Evolutionary conservation across 1,140 invertebrate genomes (phyloP), one percentile per base, ranked within the genome.

Genomic region (Halictus rubicundus): DNA sequence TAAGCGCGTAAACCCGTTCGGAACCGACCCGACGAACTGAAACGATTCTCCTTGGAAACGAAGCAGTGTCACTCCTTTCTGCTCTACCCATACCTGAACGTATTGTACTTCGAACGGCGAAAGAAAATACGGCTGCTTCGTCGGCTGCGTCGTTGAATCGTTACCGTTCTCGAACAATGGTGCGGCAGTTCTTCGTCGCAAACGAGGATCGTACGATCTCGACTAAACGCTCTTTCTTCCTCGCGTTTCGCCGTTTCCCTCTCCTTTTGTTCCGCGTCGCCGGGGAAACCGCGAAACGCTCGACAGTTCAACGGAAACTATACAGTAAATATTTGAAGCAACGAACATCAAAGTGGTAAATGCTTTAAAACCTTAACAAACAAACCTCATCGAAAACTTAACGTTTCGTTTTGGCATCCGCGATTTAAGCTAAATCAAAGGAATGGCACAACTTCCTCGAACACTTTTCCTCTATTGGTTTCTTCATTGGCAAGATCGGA

Each of bases 1-100:
- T 54, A 68, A 84, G 78, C 78, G 60, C 83, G 83, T 85, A 85
- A 85, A 84, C 83, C 83, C 83, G 83, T 85, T 82, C 78, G 54
- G 69, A 74, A 72, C 80, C 60, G 63, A 74, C 61, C 49, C 25
- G 16, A 65, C 9, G 27, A 70, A 27, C n/a, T 68, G 46, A 42
- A 39, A 72, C 72, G 27, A 60, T 25, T 42, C 42, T 54, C 23
- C 23, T 57, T 27, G 23, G 7, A 9, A 27, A 73, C 54, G 54
- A n/a, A n/a, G 54, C 54, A 57, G 54, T 9, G 54, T n/a, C 7
- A n/a, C n/a, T 57, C 14, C 49, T 52, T 57, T 23, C 37, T 12
- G 39, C n/a, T 64, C 21, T 27, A 10, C 5, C 16, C 12, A 19
- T 42, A n/a, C 5, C 59, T 39, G 59, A 49, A 64, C 59, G 27